Percentiles rank a stretch among this genome's conserved stretches.
Evolutionary conservation across 2,888 invertebrate species (phyloP).

Genomic region (Portevinia maculata): DNA sequence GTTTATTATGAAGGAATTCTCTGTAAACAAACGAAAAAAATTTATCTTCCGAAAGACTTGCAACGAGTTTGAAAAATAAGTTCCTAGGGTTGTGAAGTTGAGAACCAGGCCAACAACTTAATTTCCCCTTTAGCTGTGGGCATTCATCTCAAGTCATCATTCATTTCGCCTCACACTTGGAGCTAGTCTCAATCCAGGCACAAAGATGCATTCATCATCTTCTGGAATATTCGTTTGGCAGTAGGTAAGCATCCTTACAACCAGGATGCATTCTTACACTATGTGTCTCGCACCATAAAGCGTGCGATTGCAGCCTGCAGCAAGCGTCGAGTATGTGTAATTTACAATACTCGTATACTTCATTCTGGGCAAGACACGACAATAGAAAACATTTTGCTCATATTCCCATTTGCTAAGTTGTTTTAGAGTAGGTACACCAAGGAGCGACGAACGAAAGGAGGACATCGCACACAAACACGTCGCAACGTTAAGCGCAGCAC

Average conservation of each 20-base stretch:
- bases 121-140: slow-evolving; percentile 62
- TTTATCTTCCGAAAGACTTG: background rate
- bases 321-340: slow-evolving; percentile 55
- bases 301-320: slow-evolving; percentile 11
- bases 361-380: slow-evolving; percentile 16
- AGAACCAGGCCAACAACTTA: slow-evolving; percentile 70
- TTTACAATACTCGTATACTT: slow-evolving; percentile 54
- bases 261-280: background rate
- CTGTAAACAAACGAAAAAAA: background rate
- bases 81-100: slow-evolving; percentile 28
- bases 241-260: slow-evolving; percentile 13
- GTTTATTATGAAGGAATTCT: slow-evolving; percentile 4
- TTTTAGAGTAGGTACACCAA: slow-evolving; percentile 38
- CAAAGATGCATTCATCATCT: background rate
- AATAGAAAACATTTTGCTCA: slow-evolving; percentile 68
- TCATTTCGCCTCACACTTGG: background rate
- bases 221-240: slow-evolving; percentile 9
- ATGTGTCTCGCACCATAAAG: slow-evolving; percentile 14
- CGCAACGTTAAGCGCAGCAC: slow-evolving; percentile 67
- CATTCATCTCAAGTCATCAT: slow-evolving; percentile 37
- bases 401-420: slow-evolving; percentile 49
- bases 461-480: slow-evolving; percentile 37
- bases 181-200: slow-evolving; percentile 1
- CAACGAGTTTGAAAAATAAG: background rate
- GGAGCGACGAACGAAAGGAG: slow-evolving; percentile 13